Conservation (phyloP, 2,113 vertebrate species). For the Galeopterus variegatus region DNA sequence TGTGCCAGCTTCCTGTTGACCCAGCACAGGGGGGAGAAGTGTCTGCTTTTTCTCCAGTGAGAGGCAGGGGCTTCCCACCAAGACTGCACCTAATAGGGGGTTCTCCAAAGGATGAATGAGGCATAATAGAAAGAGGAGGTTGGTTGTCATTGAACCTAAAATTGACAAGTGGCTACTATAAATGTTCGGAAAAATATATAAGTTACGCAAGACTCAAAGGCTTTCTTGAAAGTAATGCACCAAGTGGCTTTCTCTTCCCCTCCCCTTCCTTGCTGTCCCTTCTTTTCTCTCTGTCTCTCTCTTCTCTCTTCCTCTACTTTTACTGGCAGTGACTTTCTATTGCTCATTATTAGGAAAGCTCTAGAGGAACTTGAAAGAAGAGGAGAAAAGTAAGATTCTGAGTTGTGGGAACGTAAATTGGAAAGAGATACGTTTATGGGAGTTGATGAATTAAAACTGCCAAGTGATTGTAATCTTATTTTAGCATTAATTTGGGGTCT, state of each 20-base stretch:
- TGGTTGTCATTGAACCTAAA: background rate
- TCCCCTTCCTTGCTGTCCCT: background rate
- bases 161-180: background rate
- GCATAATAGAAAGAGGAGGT: background rate
- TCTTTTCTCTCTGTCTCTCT: background rate
- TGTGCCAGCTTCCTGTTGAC: background rate
- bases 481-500: background rate
- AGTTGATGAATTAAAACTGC: background rate
- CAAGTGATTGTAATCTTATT: background rate
- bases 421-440: background rate
- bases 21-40: background rate
- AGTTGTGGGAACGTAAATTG: background rate
- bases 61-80: background rate
- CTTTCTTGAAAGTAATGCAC: background rate
- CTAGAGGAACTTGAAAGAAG: background rate
- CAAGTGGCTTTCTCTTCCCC: background rate
- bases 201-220: background rate
- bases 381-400: background rate
- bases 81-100: background rate
- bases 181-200: background rate
- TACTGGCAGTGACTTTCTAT: too few relatives aligned
- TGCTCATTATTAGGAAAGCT: background rate
- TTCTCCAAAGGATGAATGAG: background rate
- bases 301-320: background rate
- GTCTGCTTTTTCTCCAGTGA: background rate